A percentile compares a stretch with the other conserved stretches of the same genome.
phyloP scores from a whole-genome alignment of 2,888 invertebrate genomes.

The Hydriomena furcata region DNA sequence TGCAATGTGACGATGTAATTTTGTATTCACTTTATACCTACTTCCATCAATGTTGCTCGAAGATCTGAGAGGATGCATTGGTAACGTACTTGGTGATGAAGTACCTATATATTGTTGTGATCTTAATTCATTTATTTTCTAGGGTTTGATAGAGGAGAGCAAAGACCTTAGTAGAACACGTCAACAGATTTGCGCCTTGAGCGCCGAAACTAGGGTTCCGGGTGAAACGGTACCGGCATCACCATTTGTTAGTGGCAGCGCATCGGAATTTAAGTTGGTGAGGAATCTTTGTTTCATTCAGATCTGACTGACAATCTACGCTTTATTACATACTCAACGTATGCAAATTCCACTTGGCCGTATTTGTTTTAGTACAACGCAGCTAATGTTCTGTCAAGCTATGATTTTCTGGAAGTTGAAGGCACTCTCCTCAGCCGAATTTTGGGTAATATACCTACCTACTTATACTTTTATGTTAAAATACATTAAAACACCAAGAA shows the following conservation, averaged over 20 bases:
- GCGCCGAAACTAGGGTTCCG: constrained; percentile 47
- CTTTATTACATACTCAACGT: no score
- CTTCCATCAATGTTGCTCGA: no score
- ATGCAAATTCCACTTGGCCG: no score
- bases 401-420: constrained; percentile 35
- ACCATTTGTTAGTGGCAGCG: constrained; percentile 18
- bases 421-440: constrained; percentile 31
- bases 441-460: no score
- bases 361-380: constrained; percentile 21
- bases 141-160: constrained; percentile 55
- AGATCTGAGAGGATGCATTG: no score
- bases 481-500: no score
- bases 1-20: constrained; percentile 54
- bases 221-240: constrained; percentile 34
- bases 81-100: no score
- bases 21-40: no score
- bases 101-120: background rate
- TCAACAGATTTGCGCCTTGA: constrained; percentile 51
- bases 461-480: no score
- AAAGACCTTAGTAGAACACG: constrained; percentile 50
- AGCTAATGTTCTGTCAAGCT: constrained; percentile 30
- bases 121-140: background rate
- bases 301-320: no score
- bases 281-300: no score
- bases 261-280: constrained; percentile 31